Base-by-base conservation (phyloP, 2,797 vertebrate species). In the Spea hammondii region DNA sequence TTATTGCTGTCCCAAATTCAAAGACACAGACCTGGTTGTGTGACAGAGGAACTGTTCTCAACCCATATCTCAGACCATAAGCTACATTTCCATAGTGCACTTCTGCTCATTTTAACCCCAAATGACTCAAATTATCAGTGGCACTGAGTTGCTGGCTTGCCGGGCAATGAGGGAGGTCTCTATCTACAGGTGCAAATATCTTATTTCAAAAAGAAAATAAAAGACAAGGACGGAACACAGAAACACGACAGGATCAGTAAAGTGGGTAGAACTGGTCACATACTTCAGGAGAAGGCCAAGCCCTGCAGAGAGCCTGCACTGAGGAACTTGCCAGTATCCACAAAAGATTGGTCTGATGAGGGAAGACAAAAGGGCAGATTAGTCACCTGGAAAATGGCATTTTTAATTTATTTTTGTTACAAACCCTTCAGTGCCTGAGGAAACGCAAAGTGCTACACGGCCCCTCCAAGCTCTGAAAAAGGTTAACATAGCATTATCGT, bases 241-340 rank as follows among this genome's bases (percentile, higher is more conserved):
- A 89, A 79, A 89, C 83, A 85, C 74, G 84, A 90, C 85, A 86
- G 85, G 79, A 90, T 84, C 85, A 80, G 32, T 88, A 86, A 86
- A 88, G 84, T 89, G 88, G 89, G 85, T 91, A 91, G 84, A 84
- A 85, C 82, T 87, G 89, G 86, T 91, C 88, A 91, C 91, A 87
- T 91, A 88, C 89, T 90, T 97, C 93, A 97, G 94, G 95, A 95
- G 94, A 97, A 97, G 91, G 95, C 93, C 93, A 98, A 94, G 91
- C 95, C 95, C 87, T 94, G 95, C 92, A 96, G 93, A 89, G 94
- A 95, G 92, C 93, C 94, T 94, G 89, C 87, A 87, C 84, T 92
- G 91, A 89, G 90, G 87, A 89, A 92, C 94, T 96, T 96, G 95
- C 94, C 95, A 95, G 95, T 93, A 93, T 97, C 95, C 93, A 95